Conservation (phyloP, 2,888 invertebrate genomes). For the Drosophila pegasa region DNA sequence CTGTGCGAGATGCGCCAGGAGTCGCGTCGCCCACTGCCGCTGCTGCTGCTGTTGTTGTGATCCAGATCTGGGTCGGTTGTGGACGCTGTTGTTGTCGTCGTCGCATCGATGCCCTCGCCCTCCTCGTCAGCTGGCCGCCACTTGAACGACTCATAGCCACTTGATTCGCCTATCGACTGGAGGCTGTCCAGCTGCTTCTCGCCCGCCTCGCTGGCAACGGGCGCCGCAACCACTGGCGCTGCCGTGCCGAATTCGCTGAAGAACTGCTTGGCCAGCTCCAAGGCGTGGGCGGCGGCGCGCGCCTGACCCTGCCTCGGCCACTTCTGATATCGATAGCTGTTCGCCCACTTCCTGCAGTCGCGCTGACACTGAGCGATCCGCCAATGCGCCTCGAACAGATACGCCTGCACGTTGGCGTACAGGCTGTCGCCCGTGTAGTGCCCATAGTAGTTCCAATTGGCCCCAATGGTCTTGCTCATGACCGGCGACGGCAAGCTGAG, state of each 20-base stretch:
- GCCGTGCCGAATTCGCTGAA: slow-evolving; percentile 79
- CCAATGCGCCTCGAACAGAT: slow-evolving; percentile 93
- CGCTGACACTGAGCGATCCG: slow-evolving; percentile 90
- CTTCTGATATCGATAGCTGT: slow-evolving; percentile 89
- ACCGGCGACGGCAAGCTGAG: slow-evolving; percentile 77
- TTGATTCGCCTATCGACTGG: slow-evolving; percentile 89
- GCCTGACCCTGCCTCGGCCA: slow-evolving; percentile 73
- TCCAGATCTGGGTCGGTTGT: slow-evolving; percentile 76
- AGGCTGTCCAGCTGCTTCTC: slow-evolving; percentile 87
- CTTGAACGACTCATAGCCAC: slow-evolving; percentile 91
- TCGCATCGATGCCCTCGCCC: slow-evolving; percentile 55
- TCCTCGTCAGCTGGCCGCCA: slow-evolving; percentile 87
- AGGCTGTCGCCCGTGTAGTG: slow-evolving; percentile 88
- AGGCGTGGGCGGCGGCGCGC: slow-evolving; percentile 71
- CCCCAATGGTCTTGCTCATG: slow-evolving; percentile 85
- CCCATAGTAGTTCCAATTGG: slow-evolving; percentile 87
- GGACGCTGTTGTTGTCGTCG: slow-evolving; percentile 29
- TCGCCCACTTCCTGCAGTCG: slow-evolving; percentile 92
- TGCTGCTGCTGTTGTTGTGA: slow-evolving; percentile 47
- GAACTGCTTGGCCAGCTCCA: slow-evolving; percentile 84
- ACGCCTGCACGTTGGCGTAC: slow-evolving; percentile 93
- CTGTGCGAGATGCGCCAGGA: slow-evolving; percentile 82
- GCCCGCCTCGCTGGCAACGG: slow-evolving; percentile 59
- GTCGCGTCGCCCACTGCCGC: slow-evolving; percentile 62
- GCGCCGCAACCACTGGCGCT: slow-evolving; percentile 14